phyloP scores from a whole-genome alignment of 1,140 invertebrate species.

The Marisa cornuarietis region DNA sequence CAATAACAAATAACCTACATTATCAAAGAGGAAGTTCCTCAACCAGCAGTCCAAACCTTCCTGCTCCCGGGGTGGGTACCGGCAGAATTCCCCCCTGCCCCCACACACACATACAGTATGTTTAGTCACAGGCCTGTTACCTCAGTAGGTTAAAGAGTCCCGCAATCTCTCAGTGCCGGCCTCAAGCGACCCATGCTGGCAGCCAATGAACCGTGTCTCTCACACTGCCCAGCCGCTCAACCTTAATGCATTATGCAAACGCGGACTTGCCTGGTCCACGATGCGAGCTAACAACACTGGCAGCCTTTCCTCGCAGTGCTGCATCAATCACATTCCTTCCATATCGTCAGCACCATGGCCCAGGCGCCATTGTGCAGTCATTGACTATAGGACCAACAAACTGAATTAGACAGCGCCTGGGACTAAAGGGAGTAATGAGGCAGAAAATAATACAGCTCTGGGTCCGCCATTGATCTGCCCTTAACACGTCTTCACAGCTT shows the following conservation, averaged over 20 bases:
- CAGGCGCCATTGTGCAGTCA: neutral
- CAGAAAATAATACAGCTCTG: slow-evolving; percentile 11
- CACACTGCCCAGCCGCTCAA: slow-evolving; percentile 5
- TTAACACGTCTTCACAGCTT: too few relatives aligned
- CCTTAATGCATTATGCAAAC: slow-evolving; percentile 21
- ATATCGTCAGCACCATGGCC: neutral
- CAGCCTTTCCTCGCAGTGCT: slow-evolving; percentile 1
- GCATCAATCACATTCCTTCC: slow-evolving; percentile 8
- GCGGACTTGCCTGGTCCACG: neutral
- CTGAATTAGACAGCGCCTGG: slow-evolving; percentile 5
- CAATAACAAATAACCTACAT: too few relatives aligned
- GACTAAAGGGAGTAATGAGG: slow-evolving; percentile 1
- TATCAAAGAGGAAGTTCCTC: too few relatives aligned
- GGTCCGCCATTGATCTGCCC: too few relatives aligned
- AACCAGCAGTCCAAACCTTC: neutral
- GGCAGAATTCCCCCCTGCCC: too few relatives aligned
- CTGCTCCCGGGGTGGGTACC: too few relatives aligned
- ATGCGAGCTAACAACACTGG: slow-evolving; percentile 1
- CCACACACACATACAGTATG: too few relatives aligned
- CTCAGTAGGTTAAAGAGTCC: neutral
- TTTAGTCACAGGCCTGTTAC: neutral
- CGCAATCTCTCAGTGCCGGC: too few relatives aligned
- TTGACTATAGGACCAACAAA: slow-evolving; percentile 10
- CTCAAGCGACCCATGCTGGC: too few relatives aligned
- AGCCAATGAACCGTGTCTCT: slow-evolving; percentile 17